A percentile compares a stretch with the other conserved stretches of the same genome.
Evolutionary conservation across 2,113 vertebrate genomes (phyloP).

Genomic region (Phalacrocorax brasilianus): DNA sequence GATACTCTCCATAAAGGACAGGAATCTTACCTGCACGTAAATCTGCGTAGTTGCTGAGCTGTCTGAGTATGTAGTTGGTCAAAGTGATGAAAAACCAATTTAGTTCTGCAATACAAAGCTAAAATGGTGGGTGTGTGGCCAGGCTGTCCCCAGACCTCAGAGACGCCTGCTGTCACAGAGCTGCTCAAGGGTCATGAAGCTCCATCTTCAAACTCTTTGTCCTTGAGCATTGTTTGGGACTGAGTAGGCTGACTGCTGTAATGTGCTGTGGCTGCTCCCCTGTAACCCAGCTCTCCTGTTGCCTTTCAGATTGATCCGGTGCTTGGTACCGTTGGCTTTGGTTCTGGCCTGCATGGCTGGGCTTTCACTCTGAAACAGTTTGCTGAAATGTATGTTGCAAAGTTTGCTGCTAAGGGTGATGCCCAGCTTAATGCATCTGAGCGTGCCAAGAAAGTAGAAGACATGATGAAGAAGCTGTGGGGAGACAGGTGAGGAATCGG

Average conservation of each 20-base stretch:
- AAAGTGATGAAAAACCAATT: fast-evolving
- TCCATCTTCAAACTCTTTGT: fast-evolving
- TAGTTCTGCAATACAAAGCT: neutral
- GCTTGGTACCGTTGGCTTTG: slow-evolving; percentile 92
- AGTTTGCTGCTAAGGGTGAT: slow-evolving; percentile 81
- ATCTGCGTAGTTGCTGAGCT: neutral
- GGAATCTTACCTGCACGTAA: fast-evolving
- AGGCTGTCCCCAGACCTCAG: neutral
- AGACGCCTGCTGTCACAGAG: fast-evolving
- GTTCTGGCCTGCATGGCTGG: slow-evolving; percentile 96
- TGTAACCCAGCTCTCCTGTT: neutral
- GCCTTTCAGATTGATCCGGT: slow-evolving; percentile 85
- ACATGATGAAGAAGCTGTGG: slow-evolving; percentile 99
- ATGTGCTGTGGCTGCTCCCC: neutral
- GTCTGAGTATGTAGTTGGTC: neutral
- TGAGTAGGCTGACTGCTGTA: neutral
- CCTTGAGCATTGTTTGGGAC: fast-evolving
- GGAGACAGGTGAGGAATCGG: slow-evolving; percentile 81
- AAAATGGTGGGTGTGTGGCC: no score
- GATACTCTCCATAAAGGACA: neutral
- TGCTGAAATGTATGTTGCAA: slow-evolving; percentile 94
- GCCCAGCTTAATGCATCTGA: slow-evolving; percentile 77
- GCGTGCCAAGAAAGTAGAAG: slow-evolving; percentile 93
- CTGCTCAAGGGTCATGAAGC: fast-evolving
- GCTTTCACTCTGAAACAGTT: slow-evolving; percentile 98